phyloP scores from a whole-genome alignment of 1,140 invertebrate species.

The Leptinotarsa defecta region DNA sequence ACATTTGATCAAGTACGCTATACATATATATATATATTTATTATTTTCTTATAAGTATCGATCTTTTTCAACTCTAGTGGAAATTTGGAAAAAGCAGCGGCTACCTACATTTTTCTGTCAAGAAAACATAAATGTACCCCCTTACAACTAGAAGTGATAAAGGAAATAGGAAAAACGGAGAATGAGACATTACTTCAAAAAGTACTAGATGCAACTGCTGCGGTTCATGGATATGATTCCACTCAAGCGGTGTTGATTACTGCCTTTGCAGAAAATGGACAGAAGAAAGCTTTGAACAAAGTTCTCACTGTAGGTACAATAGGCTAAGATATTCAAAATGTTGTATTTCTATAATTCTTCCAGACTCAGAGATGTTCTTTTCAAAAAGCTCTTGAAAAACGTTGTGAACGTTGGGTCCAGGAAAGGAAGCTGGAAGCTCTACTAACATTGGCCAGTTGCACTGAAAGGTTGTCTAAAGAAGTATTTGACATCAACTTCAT shows the following conservation, averaged over 20 bases:
- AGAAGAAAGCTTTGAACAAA: constrained; percentile 58
- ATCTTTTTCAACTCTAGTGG: constrained; percentile 48
- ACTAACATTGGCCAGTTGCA: constrained; percentile 55
- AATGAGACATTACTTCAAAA: constrained; percentile 55
- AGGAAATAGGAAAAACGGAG: constrained; percentile 53
- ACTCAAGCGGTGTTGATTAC: constrained; percentile 58
- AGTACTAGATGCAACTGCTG: constrained; percentile 53
- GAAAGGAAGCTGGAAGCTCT: constrained; percentile 58
- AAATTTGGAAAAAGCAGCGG: constrained; percentile 57
- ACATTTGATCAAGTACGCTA: constrained; percentile 59
- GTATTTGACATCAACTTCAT: constrained; percentile 53
- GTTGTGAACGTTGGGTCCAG: constrained; percentile 59
- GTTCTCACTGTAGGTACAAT: constrained; percentile 52
- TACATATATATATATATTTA: not conserved
- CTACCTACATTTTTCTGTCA: constrained; percentile 55
- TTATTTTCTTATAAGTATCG: no score
- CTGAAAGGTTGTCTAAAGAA: constrained; percentile 47
- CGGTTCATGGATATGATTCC: constrained; percentile 56
- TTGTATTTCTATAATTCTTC: not conserved
- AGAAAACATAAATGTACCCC: constrained; percentile 60
- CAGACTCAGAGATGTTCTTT: constrained; percentile 12
- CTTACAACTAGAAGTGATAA: constrained; percentile 61
- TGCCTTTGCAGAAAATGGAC: constrained; percentile 60
- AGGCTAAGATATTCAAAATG: not conserved
- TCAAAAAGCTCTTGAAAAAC: constrained; percentile 50